Conservation (phyloP, 2,888 invertebrate species). For the Dermolepida albohirtum region DNA sequence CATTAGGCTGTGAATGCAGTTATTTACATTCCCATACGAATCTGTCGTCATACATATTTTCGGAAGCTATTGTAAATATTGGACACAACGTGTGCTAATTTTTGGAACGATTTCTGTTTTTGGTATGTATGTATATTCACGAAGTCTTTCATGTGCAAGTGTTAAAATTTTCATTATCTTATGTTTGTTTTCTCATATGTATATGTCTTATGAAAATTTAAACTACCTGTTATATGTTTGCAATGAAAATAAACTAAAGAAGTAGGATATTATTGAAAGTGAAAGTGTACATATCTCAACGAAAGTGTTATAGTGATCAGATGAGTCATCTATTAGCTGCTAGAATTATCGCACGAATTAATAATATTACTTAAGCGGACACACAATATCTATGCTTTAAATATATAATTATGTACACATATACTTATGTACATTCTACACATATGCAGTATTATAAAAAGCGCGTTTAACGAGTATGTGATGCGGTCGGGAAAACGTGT, state of each 20-base stretch:
- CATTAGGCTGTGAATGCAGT: no score
- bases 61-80: no score
- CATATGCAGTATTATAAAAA: no score
- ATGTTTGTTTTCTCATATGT: background rate
- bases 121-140: background rate
- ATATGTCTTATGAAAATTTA: background rate
- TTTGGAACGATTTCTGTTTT: background rate
- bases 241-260: constrained; percentile 22
- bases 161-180: background rate
- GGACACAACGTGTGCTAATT: no score
- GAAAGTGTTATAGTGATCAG: constrained; percentile 27
- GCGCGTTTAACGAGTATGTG: no score
- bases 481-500: no score
- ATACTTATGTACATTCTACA: background rate
- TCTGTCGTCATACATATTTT: no score
- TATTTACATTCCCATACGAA: no score
- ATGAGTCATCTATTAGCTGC: background rate
- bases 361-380: no score
- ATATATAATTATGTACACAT: background rate
- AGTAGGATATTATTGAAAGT: constrained; percentile 21
- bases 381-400: no score
- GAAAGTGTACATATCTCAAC: constrained; percentile 6
- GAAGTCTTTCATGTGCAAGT: background rate
- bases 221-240: constrained; percentile 8
- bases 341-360: no score